These are phyloP conservation scores for Metallyticus violacea DNA, from an alignment of 2,888 invertebrate species.

Conservation along the genomic window DNA sequence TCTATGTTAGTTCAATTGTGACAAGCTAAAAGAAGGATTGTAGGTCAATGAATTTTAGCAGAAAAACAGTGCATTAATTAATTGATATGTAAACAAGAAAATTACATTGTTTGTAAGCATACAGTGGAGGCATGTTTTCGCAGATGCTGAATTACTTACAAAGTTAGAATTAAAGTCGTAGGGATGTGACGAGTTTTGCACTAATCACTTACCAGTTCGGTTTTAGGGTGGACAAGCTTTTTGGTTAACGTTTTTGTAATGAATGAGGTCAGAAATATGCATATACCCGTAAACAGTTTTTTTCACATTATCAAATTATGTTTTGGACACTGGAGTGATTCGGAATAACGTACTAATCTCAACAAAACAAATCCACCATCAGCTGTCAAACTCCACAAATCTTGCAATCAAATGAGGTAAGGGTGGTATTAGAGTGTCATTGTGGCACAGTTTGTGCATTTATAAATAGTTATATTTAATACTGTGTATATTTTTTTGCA, in stretches of 20 bases:
- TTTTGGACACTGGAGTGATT: neutral
- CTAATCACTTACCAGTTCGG: neutral
- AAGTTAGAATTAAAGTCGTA: neutral
- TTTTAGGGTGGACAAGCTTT: neutral
- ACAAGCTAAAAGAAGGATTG: neutral
- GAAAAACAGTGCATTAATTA: neutral
- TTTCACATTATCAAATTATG: neutral
- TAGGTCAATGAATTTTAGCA: neutral
- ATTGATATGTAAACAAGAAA: neutral
- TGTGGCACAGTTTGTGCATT: neutral
- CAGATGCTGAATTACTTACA: neutral
- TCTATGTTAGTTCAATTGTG: neutral
- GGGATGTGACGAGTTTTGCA: neutral
- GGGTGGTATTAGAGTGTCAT: neutral
- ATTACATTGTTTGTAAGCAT: neutral
- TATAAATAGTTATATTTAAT: neutral
- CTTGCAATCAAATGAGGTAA: neutral
- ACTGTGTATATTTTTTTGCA: neutral
- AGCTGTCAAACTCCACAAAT: neutral
- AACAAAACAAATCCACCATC: neutral
- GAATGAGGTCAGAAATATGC: neutral
- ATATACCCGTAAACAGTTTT: neutral
- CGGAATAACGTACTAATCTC: neutral
- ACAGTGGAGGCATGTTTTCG: neutral
- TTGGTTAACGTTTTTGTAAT: neutral